Percentiles rank a stretch among this genome's conserved stretches.
Evolutionary conservation across 2,888 invertebrate species (phyloP).

Genomic region (Agriopis aurantiaria): DNA sequence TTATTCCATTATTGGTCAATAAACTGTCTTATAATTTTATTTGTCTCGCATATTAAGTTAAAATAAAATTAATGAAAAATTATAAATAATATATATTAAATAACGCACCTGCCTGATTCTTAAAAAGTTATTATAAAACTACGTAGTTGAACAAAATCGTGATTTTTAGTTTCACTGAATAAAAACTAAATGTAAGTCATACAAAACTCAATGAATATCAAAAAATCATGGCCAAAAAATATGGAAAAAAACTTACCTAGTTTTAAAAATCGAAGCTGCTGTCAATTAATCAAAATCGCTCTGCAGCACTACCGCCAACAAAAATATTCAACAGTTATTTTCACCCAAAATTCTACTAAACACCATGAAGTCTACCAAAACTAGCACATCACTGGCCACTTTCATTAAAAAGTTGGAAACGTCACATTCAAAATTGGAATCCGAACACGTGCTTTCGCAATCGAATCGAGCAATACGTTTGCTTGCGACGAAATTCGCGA

Average conservation of each 20-base stretch:
- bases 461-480: conserved; percentile 26
- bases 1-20: too few relatives aligned
- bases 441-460: conserved; percentile 34
- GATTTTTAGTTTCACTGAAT: too few relatives aligned
- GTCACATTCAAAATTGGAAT: conserved; percentile 44
- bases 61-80: too few relatives aligned
- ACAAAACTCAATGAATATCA: neutral
- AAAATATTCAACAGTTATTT: conserved; percentile 66
- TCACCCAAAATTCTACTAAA: conserved; percentile 61
- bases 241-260: conserved; percentile 41
- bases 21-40: too few relatives aligned
- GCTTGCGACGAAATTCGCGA: conserved; percentile 28
- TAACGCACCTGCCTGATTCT: too few relatives aligned
- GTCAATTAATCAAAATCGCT: conserved; percentile 54
- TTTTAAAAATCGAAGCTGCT: conserved; percentile 44
- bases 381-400: conserved; percentile 28
- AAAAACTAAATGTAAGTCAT: too few relatives aligned
- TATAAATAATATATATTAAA: too few relatives aligned
- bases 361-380: conserved; percentile 49
- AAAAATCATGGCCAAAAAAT: neutral
- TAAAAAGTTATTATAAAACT: too few relatives aligned
- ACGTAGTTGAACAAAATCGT: too few relatives aligned
- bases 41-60: too few relatives aligned
- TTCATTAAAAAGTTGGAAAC: conserved; percentile 45
- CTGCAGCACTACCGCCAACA: conserved; percentile 43